Conservation (phyloP, 2,888 invertebrate species). For the Andrena dorsata region DNA sequence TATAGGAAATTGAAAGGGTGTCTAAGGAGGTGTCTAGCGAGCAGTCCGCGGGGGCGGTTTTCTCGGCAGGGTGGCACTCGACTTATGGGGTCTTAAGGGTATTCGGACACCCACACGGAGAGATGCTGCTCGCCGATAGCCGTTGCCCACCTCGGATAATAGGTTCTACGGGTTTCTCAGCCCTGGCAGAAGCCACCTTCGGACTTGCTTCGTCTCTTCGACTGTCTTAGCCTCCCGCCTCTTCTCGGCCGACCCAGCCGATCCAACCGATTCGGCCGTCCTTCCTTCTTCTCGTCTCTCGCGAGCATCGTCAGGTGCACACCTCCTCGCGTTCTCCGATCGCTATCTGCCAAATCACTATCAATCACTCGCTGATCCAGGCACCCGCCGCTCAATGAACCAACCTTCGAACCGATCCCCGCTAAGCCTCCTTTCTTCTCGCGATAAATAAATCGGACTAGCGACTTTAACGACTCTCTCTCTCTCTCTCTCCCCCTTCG, state of each 20-base stretch:
- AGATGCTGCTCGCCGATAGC: constrained; percentile 80
- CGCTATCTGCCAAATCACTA: constrained; percentile 82
- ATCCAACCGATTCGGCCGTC: constrained; percentile 8
- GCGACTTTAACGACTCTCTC: constrained; percentile 67
- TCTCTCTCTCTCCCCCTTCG: not conserved
- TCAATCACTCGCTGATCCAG: constrained; percentile 78
- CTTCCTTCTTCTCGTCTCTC: constrained; percentile 22
- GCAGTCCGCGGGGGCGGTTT: constrained; percentile 76
- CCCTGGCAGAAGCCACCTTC: constrained; percentile 63
- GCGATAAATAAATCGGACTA: constrained; percentile 78
- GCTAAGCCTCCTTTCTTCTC: constrained; percentile 67
- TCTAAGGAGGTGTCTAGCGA: constrained; percentile 82
- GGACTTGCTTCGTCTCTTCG: constrained; percentile 26
- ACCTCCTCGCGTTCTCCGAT: constrained; percentile 74
- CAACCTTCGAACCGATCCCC: constrained; percentile 71
- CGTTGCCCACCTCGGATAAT: constrained; percentile 78
- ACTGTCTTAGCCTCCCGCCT: constrained; percentile 42
- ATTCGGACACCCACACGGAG: constrained; percentile 79
- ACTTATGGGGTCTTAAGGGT: constrained; percentile 76
- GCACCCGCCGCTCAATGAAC: constrained; percentile 72
- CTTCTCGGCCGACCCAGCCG: not conserved
- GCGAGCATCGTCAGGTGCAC: constrained; percentile 74
- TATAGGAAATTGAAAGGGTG: constrained; percentile 84
- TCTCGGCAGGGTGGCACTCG: constrained; percentile 77
- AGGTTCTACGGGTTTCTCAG: constrained; percentile 69